Evolutionary conservation across 92 coral and sea anemone genomes (phyloP), one percentile per base, ranked within the genome.

Genomic region (Palythoa heliodiscus): DNA sequence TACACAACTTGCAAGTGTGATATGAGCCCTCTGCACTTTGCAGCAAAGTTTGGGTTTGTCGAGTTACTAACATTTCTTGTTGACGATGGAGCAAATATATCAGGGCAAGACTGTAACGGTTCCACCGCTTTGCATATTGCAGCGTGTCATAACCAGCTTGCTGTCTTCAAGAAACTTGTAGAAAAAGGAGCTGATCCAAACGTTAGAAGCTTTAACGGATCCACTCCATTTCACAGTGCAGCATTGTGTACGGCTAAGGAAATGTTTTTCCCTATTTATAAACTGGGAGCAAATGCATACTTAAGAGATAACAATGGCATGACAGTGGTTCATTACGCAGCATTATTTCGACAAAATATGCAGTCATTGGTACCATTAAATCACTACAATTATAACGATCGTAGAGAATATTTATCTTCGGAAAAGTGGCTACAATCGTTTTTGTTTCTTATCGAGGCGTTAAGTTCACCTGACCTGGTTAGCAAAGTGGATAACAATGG

Each of bases 151-250:
- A 82, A 82, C 4, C 76, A 43, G 16, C 17, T 71, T 23, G 69
- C 20, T 3, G 52, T 89, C 11, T 35, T 89, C 7, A 4, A 22
- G 48, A 82, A 74, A 12, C 84, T 89, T 0, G 85, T 57, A 7
- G 61, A 76, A 12, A 58, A 55, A 14, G 92, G 92, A 17, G 86
- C 75, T 25, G 66, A 89, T 29, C 73, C 84, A n/a, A 69, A 86
- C 58, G 70, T 64, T 0, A 82, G 22, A 14, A 89, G 87, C 52
- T n/a, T 19, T 1, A 89, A 89, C 7, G 90, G 92, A 2, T 89
- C 92, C 0, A 89, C 92, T 14, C 92, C 92, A 0, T 86, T 89
- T 58, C 92, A 89, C 47, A 89, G 92, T 57, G 92, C 92, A 16
- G 90, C 92, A 13, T 20, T 83, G 0, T 89, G 92, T 16, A 73